Base-by-base conservation (phyloP, 2,113 vertebrate genomes). In the Aphyosemion australe region DNA sequence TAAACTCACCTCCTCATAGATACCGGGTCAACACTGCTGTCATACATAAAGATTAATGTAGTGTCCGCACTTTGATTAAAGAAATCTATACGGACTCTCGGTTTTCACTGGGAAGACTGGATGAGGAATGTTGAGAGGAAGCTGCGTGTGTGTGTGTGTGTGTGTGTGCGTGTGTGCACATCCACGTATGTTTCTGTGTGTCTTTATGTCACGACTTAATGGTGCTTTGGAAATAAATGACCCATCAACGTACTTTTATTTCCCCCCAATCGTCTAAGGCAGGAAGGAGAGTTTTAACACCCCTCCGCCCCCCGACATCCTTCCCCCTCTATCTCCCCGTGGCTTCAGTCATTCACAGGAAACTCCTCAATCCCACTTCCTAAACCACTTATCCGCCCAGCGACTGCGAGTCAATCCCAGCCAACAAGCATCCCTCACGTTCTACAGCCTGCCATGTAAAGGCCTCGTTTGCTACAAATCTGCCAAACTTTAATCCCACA, bases 11-110 rank as follows among this genome's bases (percentile, higher is more conserved):
- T 84, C 66, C 69, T 74, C 72, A 66, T 74, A 61, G 69, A 63
- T 32, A 20, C 50, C 5, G 7, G 70, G 72, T 88, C 81, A 70
- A 88, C 87, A 85, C 60, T 5, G 42, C 68, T 85, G 87, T 66
- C 87, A 83, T 81, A 81, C 78, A 79, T 77, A 74, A 84, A 87
- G 83, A 89, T 82, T 58, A 88, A 87, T 90, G 83, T 69, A 85
- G 65, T 77, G 75, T 76, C 74, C 74, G 78, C 84, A 79, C 79
- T 87, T 87, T 86, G 78, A 88, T 84, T 61, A 80, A 76, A 61
- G 65, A 70, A 79, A 84, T 86, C 69, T 74, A 72, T 82, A 76
- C 56, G 37, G 71, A 80, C 50, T 67, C 69, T 76, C 31, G 37
- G 76, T 68, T 81, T 82, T 76, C 55, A 34, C 34, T 60, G 63